Evolutionary conservation across 92 coral and sea anemone genomes (phyloP).

Genomic region (Phenganax stokvisi): DNA sequence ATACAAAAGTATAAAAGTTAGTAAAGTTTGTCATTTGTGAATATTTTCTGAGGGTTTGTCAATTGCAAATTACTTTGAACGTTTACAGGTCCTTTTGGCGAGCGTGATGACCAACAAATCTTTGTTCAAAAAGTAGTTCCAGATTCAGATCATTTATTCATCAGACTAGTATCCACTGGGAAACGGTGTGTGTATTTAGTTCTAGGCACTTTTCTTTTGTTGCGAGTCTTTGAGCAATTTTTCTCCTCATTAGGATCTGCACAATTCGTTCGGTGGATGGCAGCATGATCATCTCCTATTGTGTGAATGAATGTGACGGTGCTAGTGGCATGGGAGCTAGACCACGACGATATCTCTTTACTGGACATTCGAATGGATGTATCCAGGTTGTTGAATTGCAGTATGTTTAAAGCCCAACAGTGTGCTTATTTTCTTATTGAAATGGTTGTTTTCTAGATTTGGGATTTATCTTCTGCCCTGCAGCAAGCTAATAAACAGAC

Average conservation of each 20-base stretch:
- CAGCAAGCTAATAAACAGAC: conserved; percentile 74
- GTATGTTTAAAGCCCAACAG: neutral
- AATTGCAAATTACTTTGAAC: neutral
- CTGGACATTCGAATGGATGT: conserved; percentile 92
- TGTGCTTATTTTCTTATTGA: neutral
- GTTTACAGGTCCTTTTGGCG: conserved; percentile 89
- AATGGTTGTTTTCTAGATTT: conserved; percentile 55
- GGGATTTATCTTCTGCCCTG: conserved; percentile 94
- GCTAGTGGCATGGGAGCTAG: conserved; percentile 96
- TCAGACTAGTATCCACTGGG: conserved; percentile 92
- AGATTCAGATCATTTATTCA: conserved; percentile 83
- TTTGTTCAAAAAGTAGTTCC: conserved; percentile 94
- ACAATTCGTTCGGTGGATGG: conserved; percentile 94
- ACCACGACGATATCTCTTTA: conserved; percentile 84
- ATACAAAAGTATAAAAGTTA: no score
- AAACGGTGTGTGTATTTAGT: conserved; percentile 57
- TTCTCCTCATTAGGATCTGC: conserved; percentile 58
- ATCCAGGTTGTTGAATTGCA: conserved; percentile 53
- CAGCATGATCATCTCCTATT: conserved; percentile 81
- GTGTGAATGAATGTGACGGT: conserved; percentile 97
- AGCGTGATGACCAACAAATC: conserved; percentile 97
- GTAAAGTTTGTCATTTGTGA: no score
- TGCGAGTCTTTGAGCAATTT: neutral
- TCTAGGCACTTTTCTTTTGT: neutral
- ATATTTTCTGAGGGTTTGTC: no score